Base-by-base conservation (phyloP, 1,140 invertebrate species). In the Doryteuthis pealeii region DNA sequence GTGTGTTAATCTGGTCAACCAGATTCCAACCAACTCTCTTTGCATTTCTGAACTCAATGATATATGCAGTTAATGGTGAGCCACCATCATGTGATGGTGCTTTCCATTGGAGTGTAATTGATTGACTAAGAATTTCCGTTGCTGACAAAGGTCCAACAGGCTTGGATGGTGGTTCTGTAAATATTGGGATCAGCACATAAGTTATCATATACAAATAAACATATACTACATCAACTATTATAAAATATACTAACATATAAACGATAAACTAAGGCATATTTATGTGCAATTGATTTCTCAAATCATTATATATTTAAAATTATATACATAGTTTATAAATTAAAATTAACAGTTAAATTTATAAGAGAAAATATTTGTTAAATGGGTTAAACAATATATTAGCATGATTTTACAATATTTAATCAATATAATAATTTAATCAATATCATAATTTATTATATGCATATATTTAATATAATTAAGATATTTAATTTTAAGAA, bases 141-240 rank as follows among this genome's bases (percentile, higher is more conserved):
- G 80, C 67, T 88, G 96, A 93, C 0, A 99, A 90, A 0, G 96
- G 96, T 54, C 96, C 96, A 79, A 97, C 94, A 0, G 97, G 97
- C 30, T 5, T 78, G 4, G 79, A 79, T 68, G 82, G 82, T 69
- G 75, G 70, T 33, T 77, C 81, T 82, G 74, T 22, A 69, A 67
- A 15, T 1, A 49, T 49, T 22, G 12, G 22, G 22, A 22, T 49
- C 12, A 4, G 14, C 58, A 30, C 58, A 65, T 26, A 5, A 8
- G n/a, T 65, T 30, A 65, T 14, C 58, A n/a, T 65, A 65, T 30
- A 14, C 14, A 3, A 65, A 65, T 30, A 65, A 30, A 30, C 15
- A 30, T 65, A 3, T 5, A 65, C 30, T 26, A 30, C 15, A 30
- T 65, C 58, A 26, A 65, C 30, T 26, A 5, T 30, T 26, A 65